These are phyloP conservation scores for Rhegmatorhina hoffmannsi DNA, from an alignment of 2,113 vertebrate species.

Conservation along the genomic window DNA sequence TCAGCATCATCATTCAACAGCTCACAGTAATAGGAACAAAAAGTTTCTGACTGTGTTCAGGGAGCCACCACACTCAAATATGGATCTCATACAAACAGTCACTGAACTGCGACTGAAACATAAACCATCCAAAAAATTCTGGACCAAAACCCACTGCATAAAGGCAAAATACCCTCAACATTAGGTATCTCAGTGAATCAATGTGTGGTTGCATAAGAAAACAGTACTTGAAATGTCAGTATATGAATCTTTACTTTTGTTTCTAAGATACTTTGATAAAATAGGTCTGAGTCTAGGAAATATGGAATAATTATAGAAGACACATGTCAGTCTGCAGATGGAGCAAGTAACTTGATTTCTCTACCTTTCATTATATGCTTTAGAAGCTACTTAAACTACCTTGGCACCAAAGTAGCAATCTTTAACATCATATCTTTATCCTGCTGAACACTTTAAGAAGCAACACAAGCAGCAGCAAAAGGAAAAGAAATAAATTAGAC, in stretches of 20 bases:
- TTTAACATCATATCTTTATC: neutral
- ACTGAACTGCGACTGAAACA: neutral
- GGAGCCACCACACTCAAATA: neutral
- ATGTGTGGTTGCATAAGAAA: neutral
- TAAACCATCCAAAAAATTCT: neutral
- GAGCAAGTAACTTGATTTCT: neutral
- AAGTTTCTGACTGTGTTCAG: neutral
- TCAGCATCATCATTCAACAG: neutral
- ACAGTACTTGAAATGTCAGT: neutral
- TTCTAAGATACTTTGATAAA: neutral
- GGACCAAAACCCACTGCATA: neutral
- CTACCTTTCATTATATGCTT: neutral
- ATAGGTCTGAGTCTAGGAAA: neutral
- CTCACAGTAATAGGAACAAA: neutral
- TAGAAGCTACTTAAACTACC: neutral
- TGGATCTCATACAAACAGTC: neutral
- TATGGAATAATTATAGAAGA: neutral
- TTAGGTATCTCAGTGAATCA: neutral
- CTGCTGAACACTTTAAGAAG: neutral
- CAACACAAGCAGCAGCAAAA: neutral
- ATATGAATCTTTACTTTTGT: neutral
- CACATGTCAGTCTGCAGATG: neutral
- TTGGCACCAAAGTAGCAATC: neutral
- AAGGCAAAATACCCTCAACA: neutral
- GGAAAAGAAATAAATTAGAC: neutral